Conservation (phyloP, 2,113 vertebrate genomes). For the Chroicocephalus ridibundus region DNA sequence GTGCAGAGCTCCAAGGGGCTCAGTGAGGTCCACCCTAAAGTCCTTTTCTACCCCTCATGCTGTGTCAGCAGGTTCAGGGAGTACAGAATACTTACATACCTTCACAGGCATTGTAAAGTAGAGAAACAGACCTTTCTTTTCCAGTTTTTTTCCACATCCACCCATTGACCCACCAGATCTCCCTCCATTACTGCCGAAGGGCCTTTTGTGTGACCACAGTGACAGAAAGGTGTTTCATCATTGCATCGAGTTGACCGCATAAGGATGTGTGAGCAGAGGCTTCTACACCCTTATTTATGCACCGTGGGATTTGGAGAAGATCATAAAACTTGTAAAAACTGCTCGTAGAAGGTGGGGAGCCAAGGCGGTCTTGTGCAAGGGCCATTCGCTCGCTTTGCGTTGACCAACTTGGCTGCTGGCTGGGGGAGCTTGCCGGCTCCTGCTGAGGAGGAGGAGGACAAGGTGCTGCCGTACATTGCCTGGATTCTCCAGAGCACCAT, state of each 20-base stretch:
- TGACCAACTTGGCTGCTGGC: background rate
- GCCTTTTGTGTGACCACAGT: background rate
- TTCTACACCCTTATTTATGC: too few species aligned
- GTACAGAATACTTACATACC: fast-evolving
- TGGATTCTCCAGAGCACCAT: too few species aligned
- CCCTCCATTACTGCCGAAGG: background rate
- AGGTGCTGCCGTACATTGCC: background rate
- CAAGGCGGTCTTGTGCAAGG: background rate
- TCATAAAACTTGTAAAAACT: background rate
- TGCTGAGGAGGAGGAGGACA: background rate
- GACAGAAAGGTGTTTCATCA: background rate
- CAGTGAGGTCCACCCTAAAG: background rate
- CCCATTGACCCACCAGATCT: too few species aligned
- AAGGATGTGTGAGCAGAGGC: background rate
- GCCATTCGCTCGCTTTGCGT: fast-evolving
- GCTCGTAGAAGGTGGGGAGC: background rate
- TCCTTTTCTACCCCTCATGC: background rate
- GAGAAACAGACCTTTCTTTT: too few species aligned
- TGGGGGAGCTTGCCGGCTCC: background rate
- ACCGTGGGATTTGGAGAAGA: background rate
- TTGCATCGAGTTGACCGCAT: too few species aligned
- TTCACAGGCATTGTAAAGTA: too few species aligned
- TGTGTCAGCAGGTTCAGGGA: background rate
- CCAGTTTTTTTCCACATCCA: too few species aligned
- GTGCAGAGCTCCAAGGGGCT: background rate